Evolutionary conservation across 2,113 vertebrate species (phyloP).

Genomic region (Nothobranchius kuhntae): DNA sequence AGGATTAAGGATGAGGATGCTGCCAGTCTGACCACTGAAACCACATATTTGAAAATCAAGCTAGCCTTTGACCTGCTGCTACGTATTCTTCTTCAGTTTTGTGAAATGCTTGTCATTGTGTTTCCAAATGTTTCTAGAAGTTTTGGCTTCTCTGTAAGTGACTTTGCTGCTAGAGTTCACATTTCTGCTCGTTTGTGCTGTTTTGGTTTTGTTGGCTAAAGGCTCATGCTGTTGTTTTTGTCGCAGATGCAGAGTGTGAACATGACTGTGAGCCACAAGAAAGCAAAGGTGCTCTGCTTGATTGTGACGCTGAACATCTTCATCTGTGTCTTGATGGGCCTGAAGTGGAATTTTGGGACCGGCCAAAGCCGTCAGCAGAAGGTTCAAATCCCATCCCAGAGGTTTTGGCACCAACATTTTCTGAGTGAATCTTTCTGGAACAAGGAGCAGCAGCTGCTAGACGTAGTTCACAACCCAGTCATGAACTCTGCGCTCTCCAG

Average conservation of each 20-base stretch:
- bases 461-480: conserved; percentile 83
- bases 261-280: conserved; percentile 84
- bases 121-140: conserved; percentile 48
- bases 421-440: conserved; percentile 87
- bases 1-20: conserved; percentile 39
- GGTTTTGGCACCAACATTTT: conserved; percentile 81
- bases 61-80: not conserved
- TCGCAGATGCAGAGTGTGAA: conserved; percentile 46
- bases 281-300: conserved; percentile 81
- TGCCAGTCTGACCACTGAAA: conserved; percentile 10
- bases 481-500: conserved; percentile 55
- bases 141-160: conserved; percentile 28
- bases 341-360: conserved; percentile 78
- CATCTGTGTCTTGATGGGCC: conserved; percentile 85
- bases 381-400: conserved; percentile 71
- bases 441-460: conserved; percentile 86
- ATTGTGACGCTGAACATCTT: conserved; percentile 87
- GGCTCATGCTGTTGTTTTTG: not conserved
- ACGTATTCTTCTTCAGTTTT: too few relatives aligned
- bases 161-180: not conserved
- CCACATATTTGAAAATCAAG: too few relatives aligned
- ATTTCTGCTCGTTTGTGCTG: not conserved
- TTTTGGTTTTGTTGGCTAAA: not conserved
- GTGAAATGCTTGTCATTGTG: conserved; percentile 15
- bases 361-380: conserved; percentile 61